A percentile compares a stretch with the other conserved stretches of the same genome.
phyloP scores from a whole-genome alignment of 2,888 invertebrate species.

The Acleris literana region DNA sequence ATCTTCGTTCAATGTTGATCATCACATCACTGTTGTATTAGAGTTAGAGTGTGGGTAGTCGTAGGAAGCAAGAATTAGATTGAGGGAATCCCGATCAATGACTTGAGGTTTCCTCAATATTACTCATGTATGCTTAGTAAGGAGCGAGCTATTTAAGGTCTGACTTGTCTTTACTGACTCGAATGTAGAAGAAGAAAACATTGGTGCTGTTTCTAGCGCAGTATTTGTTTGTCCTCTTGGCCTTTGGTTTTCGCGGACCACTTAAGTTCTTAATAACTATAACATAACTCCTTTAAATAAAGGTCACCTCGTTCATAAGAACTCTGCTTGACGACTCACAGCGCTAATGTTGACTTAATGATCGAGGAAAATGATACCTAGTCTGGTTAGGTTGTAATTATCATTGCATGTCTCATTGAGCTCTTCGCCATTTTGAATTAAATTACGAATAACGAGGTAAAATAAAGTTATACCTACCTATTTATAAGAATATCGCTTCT shows the following conservation, averaged over 20 bases:
- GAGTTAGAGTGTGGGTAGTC: background rate
- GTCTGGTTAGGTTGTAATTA: constrained; percentile 3
- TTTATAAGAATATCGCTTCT: background rate
- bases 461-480: background rate
- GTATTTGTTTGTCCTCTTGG: background rate
- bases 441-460: background rate
- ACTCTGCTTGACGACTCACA: background rate
- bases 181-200: too few relatives aligned
- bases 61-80: background rate
- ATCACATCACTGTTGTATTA: background rate
- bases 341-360: constrained; percentile 16
- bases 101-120: background rate
- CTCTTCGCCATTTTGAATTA: background rate
- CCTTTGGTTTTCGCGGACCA: background rate
- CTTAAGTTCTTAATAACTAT: background rate
- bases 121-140: background rate
- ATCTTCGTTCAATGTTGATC: too few relatives aligned
- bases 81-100: background rate
- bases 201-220: too few relatives aligned
- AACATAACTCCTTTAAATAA: background rate
- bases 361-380: constrained; percentile 14
- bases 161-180: too few relatives aligned
- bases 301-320: background rate
- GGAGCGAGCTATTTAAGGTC: background rate
- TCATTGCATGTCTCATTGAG: constrained; percentile 6